Conservation (phyloP, 2,113 vertebrate genomes). For the Corvus cornix region DNA sequence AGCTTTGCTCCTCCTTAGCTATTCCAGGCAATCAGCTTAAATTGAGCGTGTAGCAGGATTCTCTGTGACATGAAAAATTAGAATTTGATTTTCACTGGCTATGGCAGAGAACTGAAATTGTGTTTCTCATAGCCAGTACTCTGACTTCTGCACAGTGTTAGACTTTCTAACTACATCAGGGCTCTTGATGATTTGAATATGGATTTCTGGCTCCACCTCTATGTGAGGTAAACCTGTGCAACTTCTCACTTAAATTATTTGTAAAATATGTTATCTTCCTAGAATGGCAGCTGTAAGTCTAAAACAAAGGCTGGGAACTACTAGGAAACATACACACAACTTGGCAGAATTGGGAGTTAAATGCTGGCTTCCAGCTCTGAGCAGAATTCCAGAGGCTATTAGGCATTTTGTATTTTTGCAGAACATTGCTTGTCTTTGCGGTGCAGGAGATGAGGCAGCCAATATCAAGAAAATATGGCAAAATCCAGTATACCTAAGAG, state of each 20-base stretch:
- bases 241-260: background rate
- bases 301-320: background rate
- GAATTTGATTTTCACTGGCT: background rate
- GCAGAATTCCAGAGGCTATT: background rate
- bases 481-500: background rate
- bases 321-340: background rate
- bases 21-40: background rate
- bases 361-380: background rate
- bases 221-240: background rate
- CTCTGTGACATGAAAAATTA: background rate
- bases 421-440: background rate
- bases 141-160: background rate
- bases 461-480: background rate
- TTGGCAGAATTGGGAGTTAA: background rate
- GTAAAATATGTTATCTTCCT: background rate
- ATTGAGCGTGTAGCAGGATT: background rate
- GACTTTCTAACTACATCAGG: background rate
- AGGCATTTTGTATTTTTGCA: constrained; percentile 9
- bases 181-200: background rate
- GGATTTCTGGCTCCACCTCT: background rate
- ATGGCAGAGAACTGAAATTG: background rate
- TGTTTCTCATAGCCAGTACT: background rate
- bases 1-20: background rate
- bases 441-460: background rate
- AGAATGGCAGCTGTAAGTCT: background rate